Evolutionary conservation across 2,888 invertebrate species (phyloP), one percentile per base, ranked within the genome.

Genomic region (Nomada lathburiana): DNA sequence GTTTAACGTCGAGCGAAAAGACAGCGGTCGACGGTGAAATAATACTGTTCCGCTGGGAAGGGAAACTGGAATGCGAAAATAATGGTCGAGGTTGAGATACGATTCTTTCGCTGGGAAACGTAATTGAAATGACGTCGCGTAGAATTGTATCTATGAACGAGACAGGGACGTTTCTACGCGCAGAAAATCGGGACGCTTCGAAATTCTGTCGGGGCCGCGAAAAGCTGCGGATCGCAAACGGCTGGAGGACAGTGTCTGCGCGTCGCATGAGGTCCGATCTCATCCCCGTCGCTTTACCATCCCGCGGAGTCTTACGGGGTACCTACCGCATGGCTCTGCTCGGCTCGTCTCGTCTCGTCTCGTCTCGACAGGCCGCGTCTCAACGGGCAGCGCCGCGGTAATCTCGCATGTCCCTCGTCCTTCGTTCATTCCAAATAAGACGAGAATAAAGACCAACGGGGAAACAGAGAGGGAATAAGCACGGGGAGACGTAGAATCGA

Each of bases 271-370:
- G 83, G 83, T 87, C 87, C 67, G 77, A 78, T 82, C 89, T 76
- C 89, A 83, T 88, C 83, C 87, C 70, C 77, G 76, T 83, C 89
- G 75, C 83, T 88, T 88, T 86, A 88, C 89, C 87, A 80, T 88
- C 78, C 85, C 55, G 80, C 69, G 60, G 76, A 86, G 80, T 85
- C 80, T 89, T 76, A 77, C 82, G 83, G 79, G 82, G 85, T 85
- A 88, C 86, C 84, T 88, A 88, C 88, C 84, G 88, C 86, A 87
- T 77, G 78, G 81, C 23, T 64, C 47, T 29, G 71, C 63, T 68
- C 72, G 68, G 76, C 64, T 76, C 76, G 76, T 69, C 70, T 36
- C 36, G 36, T 29, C 23, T 76, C 79, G 77, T 83, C 69, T 79
- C 76, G 76, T 76, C 78, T 75, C 74, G 76, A 80, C 74, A 73